Conservation (phyloP, 2,797 vertebrate species). For the Pangasius sanitwongsei region DNA sequence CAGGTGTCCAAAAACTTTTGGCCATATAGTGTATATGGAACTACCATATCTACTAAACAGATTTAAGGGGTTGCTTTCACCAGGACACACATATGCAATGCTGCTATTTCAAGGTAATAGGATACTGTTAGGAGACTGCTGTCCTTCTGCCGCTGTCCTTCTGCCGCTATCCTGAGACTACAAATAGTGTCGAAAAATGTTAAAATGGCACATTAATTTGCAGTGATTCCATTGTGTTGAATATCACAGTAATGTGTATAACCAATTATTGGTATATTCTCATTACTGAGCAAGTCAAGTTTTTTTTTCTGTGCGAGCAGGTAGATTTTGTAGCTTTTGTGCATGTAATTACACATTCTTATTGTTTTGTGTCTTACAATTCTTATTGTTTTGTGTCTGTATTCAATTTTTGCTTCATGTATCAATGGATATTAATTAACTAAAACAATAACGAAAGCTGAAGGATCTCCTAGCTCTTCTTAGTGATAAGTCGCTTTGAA, state of each 20-base stretch:
- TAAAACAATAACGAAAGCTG: background rate
- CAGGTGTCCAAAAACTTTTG: background rate
- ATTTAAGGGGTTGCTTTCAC: background rate
- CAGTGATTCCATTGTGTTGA: background rate
- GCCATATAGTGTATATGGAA: background rate
- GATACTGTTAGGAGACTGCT: background rate
- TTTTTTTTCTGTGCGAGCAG: background rate
- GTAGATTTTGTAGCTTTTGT: background rate
- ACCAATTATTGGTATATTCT: background rate
- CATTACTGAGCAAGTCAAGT: background rate
- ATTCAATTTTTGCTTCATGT: background rate
- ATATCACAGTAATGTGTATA: background rate
- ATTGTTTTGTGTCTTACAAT: background rate
- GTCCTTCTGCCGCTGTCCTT: background rate
- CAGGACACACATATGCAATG: background rate
- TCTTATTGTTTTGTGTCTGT: background rate
- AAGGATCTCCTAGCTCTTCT: background rate
- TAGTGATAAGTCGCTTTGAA: background rate
- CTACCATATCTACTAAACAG: background rate
- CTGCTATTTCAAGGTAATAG: background rate
- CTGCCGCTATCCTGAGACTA: background rate
- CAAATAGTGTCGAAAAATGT: background rate
- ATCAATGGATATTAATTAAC: background rate
- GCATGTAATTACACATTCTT: background rate
- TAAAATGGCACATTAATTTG: background rate